These are phyloP conservation scores for Hydrolagus colliei DNA, from an alignment of 2,797 vertebrate genomes.

Conservation along the genomic window DNA sequence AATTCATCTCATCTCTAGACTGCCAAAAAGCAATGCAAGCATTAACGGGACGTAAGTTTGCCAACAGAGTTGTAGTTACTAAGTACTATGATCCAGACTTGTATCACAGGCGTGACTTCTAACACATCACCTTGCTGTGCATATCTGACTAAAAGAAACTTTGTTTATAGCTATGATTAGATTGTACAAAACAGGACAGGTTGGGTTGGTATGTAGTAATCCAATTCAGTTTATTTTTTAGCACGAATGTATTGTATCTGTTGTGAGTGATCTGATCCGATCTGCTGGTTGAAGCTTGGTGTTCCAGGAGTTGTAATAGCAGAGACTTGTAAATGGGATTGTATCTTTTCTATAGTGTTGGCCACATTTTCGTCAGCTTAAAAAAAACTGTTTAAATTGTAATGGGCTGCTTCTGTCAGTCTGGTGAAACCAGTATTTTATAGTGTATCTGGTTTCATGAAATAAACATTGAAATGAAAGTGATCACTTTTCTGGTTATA, in stretches of 20 bases:
- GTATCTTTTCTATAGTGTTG: slow-evolving; percentile 32
- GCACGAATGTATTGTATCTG: slow-evolving; percentile 22
- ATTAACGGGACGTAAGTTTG: slow-evolving; percentile 64
- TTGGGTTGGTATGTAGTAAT: slow-evolving; percentile 25
- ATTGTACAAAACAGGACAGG: slow-evolving; percentile 26
- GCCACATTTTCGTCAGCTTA: slow-evolving; percentile 15
- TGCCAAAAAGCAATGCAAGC: slow-evolving; percentile 70
- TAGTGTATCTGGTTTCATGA: slow-evolving; percentile 24
- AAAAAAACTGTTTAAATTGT: neutral
- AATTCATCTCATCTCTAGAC: slow-evolving; percentile 60
- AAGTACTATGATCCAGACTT: slow-evolving; percentile 66
- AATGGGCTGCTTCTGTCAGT: slow-evolving; percentile 18
- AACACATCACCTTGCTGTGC: slow-evolving; percentile 36
- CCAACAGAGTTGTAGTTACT: slow-evolving; percentile 67
- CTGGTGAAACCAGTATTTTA: slow-evolving; percentile 28
- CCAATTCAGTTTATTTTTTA: slow-evolving; percentile 31
- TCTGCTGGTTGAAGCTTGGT: slow-evolving; percentile 2
- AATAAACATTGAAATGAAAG: slow-evolving; percentile 26
- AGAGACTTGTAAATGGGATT: slow-evolving; percentile 29
- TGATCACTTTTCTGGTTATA: neutral
- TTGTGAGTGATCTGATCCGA: slow-evolving; percentile 16
- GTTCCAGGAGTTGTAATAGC: slow-evolving; percentile 29
- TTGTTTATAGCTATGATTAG: slow-evolving; percentile 29
- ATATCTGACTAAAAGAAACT: slow-evolving; percentile 25
- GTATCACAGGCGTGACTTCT: slow-evolving; percentile 67